Conservation (phyloP, 2,797 vertebrate species). For the Champsocephalus esox region DNA sequence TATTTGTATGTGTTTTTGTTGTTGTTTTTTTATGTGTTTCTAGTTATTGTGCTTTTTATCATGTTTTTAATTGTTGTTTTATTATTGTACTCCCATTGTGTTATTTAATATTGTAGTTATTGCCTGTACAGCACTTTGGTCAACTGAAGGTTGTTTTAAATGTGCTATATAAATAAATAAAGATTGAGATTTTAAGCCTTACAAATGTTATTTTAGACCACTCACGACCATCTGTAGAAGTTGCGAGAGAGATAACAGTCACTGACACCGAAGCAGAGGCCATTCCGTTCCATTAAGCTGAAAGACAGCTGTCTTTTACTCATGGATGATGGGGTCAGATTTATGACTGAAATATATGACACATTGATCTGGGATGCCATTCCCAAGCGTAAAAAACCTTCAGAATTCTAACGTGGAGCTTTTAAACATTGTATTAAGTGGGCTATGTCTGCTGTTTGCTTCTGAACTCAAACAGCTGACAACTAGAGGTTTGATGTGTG, state of each 20-base stretch:
- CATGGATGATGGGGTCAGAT: conserved; percentile 23
- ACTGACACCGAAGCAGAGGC: conserved; percentile 29
- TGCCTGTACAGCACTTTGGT: no score
- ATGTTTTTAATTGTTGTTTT: no score
- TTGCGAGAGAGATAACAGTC: not conserved
- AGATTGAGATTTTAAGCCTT: not conserved
- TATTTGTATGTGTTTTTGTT: no score
- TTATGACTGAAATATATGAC: conserved; percentile 33
- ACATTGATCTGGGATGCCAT: conserved; percentile 39
- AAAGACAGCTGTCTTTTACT: conserved; percentile 29
- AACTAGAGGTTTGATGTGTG: conserved; percentile 14
- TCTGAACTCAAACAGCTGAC: not conserved
- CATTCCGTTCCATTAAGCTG: conserved; percentile 35
- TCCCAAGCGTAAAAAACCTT: conserved; percentile 5
- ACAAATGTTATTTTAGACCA: not conserved
- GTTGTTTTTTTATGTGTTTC: no score
- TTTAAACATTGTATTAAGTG: conserved; percentile 10
- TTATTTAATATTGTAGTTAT: no score
- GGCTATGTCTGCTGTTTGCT: not conserved
- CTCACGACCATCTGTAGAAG: conserved; percentile 4
- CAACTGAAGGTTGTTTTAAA: no score
- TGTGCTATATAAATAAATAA: no score
- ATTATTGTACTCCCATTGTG: no score
- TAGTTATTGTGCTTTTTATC: no score
- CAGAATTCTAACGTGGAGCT: conserved; percentile 12